phyloP scores from a whole-genome alignment of 2,888 invertebrate species.

The Thereva unica region DNA sequence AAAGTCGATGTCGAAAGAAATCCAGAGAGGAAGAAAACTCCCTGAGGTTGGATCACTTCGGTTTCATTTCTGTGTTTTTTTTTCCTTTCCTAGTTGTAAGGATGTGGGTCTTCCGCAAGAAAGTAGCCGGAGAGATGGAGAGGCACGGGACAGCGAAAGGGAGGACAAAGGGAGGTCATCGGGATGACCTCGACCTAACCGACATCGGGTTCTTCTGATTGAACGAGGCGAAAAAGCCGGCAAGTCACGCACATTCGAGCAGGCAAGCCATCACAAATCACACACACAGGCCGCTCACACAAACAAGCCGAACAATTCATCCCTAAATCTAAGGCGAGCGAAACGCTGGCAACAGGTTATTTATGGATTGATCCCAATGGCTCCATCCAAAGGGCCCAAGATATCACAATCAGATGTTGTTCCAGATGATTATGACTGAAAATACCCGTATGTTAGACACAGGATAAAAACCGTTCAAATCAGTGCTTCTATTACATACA shows the following conservation, averaged over 20 bases:
- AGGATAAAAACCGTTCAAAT: neutral
- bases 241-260: slow-evolving; percentile 31
- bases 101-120: slow-evolving; percentile 21
- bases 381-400: slow-evolving; percentile 18
- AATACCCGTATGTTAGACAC: slow-evolving; percentile 16
- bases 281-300: slow-evolving; percentile 18
- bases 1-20: slow-evolving; percentile 17
- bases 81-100: slow-evolving; percentile 18
- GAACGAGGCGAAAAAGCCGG: slow-evolving; percentile 28
- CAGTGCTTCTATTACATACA: neutral
- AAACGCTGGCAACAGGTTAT: slow-evolving; percentile 37
- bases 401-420: slow-evolving; percentile 29
- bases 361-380: slow-evolving; percentile 34
- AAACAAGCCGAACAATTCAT: neutral
- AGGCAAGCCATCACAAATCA: slow-evolving; percentile 12
- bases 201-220: slow-evolving; percentile 24
- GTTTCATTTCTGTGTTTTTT: slow-evolving; percentile 20
- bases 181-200: slow-evolving; percentile 37
- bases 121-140: slow-evolving; percentile 1
- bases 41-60: slow-evolving; percentile 28
- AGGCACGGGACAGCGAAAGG: slow-evolving; percentile 3
- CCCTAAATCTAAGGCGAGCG: neutral
- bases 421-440: slow-evolving; percentile 16
- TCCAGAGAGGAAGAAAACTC: slow-evolving; percentile 23
- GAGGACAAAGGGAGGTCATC: slow-evolving; percentile 21